Conservation (phyloP, 2,113 vertebrate genomes). For the Pungitius pungitius region DNA sequence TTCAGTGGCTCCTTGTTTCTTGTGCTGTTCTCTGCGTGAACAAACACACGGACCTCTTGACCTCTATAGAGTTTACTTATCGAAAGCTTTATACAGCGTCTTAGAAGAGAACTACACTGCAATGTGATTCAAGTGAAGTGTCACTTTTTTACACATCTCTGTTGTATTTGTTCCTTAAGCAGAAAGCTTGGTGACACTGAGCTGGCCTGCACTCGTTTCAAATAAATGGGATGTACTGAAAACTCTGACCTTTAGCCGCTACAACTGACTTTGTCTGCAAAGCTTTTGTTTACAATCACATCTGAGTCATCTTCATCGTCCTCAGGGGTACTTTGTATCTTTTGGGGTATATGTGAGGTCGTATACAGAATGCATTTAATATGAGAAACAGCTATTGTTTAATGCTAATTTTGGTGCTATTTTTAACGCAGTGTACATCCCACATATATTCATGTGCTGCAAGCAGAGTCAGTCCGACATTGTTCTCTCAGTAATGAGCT, state of each 20-base stretch:
- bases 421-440: neutral
- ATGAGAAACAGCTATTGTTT: neutral
- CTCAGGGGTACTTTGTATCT: neutral
- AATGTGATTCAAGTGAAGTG: neutral
- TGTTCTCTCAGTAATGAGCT: slow-evolving; percentile 13
- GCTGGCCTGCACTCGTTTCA: neutral
- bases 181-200: slow-evolving; percentile 30
- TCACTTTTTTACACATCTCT: slow-evolving; percentile 20
- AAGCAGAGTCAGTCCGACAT: neutral
- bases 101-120: slow-evolving; percentile 12
- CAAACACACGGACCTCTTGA: neutral
- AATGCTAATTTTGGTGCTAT: neutral
- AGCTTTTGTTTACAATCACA: neutral
- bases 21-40: neutral
- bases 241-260: slow-evolving; percentile 21
- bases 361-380: neutral
- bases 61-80: slow-evolving; percentile 9
- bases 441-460: neutral
- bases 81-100: neutral
- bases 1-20: slow-evolving; percentile 20
- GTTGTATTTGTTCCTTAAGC: slow-evolving; percentile 10
- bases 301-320: neutral
- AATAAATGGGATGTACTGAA: neutral
- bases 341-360: neutral
- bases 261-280: neutral